A percentile compares a stretch with the other conserved stretches of the same genome.
Evolutionary conservation across 2,888 invertebrate genomes (phyloP).

Genomic region (Meliscaeva auricollis): DNA sequence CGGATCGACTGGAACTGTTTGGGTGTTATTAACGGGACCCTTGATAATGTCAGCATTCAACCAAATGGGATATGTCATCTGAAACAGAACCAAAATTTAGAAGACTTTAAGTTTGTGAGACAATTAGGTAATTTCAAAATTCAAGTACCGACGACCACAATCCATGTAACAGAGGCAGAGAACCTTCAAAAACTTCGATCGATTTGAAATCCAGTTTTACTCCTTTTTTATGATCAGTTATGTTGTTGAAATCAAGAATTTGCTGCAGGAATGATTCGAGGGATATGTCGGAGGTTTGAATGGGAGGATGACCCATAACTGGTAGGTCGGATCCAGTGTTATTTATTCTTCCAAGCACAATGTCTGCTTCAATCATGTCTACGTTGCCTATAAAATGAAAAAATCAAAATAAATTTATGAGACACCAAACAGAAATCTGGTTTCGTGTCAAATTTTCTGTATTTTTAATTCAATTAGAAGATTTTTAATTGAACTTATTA

Average conservation of each 20-base stretch:
- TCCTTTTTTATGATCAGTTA: slow-evolving; percentile 86
- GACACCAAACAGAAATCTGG: neutral
- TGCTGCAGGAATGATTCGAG: slow-evolving; percentile 89
- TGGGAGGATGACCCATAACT: slow-evolving; percentile 95
- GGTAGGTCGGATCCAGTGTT: slow-evolving; percentile 85
- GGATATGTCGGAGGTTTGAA: slow-evolving; percentile 89
- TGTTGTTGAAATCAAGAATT: slow-evolving; percentile 85
- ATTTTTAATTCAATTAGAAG: slow-evolving; percentile 48
- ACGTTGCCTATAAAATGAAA: slow-evolving; percentile 85
- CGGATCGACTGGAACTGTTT: slow-evolving; percentile 86
- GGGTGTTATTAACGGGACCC: slow-evolving; percentile 88
- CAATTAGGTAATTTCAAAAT: neutral
- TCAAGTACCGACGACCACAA: slow-evolving; percentile 82
- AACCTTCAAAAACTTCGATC: slow-evolving; percentile 88
- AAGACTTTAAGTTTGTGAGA: too few species aligned
- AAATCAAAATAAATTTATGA: neutral
- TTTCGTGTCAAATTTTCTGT: neutral
- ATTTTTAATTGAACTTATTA: slow-evolving; percentile 17
- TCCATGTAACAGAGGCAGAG: slow-evolving; percentile 84
- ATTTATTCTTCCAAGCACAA: slow-evolving; percentile 88
- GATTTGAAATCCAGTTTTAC: slow-evolving; percentile 95
- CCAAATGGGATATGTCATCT: slow-evolving; percentile 92
- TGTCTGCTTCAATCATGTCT: slow-evolving; percentile 95
- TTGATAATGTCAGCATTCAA: slow-evolving; percentile 92
- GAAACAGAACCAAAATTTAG: neutral